Conservation (phyloP, 1,140 invertebrate genomes). For the Brachionus rubens region DNA sequence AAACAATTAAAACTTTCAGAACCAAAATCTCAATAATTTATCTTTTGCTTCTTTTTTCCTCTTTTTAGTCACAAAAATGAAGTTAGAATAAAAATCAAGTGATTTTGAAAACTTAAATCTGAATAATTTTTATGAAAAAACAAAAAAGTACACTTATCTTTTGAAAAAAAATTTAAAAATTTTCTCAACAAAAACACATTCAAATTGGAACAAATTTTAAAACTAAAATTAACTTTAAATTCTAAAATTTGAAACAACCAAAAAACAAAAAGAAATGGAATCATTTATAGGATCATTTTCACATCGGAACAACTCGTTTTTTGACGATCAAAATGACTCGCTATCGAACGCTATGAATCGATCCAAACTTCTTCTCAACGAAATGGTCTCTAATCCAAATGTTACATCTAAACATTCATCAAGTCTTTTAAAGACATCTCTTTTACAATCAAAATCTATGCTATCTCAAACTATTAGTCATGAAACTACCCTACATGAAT, state of each 20-base stretch:
- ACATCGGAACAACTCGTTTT: neutral
- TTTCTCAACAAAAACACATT: no score
- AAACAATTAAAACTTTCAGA: no score
- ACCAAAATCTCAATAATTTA: no score
- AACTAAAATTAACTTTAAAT: neutral
- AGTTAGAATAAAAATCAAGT: no score
- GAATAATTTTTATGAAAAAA: no score
- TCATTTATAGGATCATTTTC: neutral
- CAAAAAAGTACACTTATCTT: no score
- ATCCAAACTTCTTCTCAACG: constrained; percentile 32
- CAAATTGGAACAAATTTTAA: no score
- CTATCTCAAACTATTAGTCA: neutral
- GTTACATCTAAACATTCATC: neutral
- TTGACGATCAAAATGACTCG: constrained; percentile 43
- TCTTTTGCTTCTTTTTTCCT: no score
- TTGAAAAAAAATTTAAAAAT: no score
- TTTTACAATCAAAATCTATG: constrained; percentile 1
- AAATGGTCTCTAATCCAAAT: constrained; percentile 10
- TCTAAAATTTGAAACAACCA: neutral
- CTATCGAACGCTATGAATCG: constrained; percentile 32
- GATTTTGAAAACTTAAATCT: no score
- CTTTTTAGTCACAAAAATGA: no score
- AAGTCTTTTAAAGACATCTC: neutral
- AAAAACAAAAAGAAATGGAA: neutral
- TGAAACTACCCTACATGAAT: neutral